phyloP scores from a whole-genome alignment of 1,140 invertebrate species.

The Neodiprion fabricii region DNA sequence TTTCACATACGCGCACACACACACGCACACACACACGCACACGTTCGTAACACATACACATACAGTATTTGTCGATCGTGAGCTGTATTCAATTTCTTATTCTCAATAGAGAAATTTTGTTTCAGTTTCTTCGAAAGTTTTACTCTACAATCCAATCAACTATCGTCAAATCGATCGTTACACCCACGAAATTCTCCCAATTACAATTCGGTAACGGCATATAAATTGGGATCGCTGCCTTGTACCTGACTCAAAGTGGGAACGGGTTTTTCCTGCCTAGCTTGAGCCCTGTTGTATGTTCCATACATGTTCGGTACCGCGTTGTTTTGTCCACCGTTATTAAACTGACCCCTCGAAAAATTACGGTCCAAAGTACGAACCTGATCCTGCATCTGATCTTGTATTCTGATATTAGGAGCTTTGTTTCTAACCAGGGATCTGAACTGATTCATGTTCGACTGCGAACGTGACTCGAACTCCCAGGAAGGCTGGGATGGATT shows the following conservation, averaged over 20 bases:
- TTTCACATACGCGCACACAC: not conserved
- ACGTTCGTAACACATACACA: too few species aligned
- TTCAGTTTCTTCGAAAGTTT: too few species aligned
- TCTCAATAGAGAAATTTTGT: too few species aligned
- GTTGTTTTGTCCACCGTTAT: conserved; percentile 44
- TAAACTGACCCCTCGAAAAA: conserved; percentile 55
- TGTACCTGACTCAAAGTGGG: conserved; percentile 58
- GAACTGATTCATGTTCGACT: conserved; percentile 60
- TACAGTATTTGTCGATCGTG: too few species aligned
- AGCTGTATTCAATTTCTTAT: too few species aligned
- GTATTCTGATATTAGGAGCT: conserved; percentile 50
- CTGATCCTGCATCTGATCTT: conserved; percentile 58
- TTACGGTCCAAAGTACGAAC: conserved; percentile 58
- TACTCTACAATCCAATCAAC: not conserved
- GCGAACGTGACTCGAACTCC: conserved; percentile 58
- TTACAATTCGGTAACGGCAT: conserved; percentile 58
- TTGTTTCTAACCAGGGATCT: conserved; percentile 58
- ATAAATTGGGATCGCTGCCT: conserved; percentile 59
- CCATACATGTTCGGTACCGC: conserved; percentile 60
- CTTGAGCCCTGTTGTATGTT: conserved; percentile 55
- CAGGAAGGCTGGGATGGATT: conserved; percentile 51
- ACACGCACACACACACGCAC: too few species aligned
- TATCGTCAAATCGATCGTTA: conserved; percentile 20
- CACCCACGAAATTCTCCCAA: conserved; percentile 27
- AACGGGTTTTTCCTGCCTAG: conserved; percentile 53